Base-by-base conservation (phyloP, 2,797 vertebrate genomes). In the Sebastes steindachneri region DNA sequence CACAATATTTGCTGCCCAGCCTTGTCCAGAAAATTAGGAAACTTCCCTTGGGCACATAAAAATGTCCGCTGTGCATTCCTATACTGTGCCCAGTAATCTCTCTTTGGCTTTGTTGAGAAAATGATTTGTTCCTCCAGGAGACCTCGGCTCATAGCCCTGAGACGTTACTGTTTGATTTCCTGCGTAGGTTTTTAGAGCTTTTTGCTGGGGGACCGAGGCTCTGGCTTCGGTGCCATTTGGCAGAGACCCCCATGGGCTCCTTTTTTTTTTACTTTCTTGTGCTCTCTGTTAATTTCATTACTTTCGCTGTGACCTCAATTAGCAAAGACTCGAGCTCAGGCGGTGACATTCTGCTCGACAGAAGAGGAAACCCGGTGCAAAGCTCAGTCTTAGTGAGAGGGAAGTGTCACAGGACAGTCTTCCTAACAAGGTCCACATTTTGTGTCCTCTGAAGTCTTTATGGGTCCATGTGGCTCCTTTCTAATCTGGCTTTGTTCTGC, bases 261-360 rank as follows among this genome's bases (percentile, higher is more conserved):
- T 71, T 75, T 92, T 88, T 92, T 89, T 91, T 41, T 41, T 41
- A 93, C 85, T 88, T 91, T 94, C 88, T 88, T 92, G 91, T 90
- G 88, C 90, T 91, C 89, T 88, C 87, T 88, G 90, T 93, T 95
- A 94, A 95, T 96, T 95, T 95, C 88, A 93, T 94, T 94, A 91
- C 92, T 90, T 93, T 95, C 55, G 23, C 91, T 94, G 79, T 93
- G 94, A 94, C 94, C 94, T 94, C 93, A 95, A 95, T 96, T 95
- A 96, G 94, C 77, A 90, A 88, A 89, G 85, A 92, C 84, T 83
- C 31, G 35, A 83, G 87, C 88, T 90, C 83, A 88, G 87, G 82
- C 85, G 57, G 78, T 86, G 65, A 92, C 91, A 88, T 89, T 87
- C 85, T 85, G 84, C 79, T 86, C 72, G 15, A 85, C 79, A 85